A percentile compares a stretch with the other conserved stretches of the same genome.
Conservation (phyloP, 2,797 vertebrate genomes). For the Sebastes melanostomus region DNA sequence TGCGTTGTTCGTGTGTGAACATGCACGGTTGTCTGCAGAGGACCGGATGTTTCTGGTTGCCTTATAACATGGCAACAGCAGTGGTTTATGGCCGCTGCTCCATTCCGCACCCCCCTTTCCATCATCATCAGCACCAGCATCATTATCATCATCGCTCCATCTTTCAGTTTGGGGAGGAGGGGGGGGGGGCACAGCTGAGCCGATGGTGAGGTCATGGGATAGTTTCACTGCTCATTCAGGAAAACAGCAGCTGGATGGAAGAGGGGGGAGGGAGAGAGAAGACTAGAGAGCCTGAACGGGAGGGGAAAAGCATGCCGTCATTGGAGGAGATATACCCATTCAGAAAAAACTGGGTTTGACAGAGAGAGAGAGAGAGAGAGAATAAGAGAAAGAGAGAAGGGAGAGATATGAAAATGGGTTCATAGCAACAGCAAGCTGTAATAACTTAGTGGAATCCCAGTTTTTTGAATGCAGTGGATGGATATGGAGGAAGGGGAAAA, state of each 20-base stretch:
- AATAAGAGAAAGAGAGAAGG: not conserved
- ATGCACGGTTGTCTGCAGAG: constrained; percentile 52
- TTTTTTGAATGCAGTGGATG: not conserved
- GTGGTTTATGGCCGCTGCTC: constrained; percentile 65
- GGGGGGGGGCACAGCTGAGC: constrained; percentile 23
- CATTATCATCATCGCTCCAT: constrained; percentile 2
- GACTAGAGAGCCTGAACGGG: constrained; percentile 1
- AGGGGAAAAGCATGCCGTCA: constrained; percentile 43
- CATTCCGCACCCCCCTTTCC: constrained; percentile 11
- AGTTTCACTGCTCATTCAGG: constrained; percentile 66
- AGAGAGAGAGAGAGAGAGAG: not conserved
- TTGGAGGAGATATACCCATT: constrained; percentile 26
- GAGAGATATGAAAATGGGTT: not conserved
- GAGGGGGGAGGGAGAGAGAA: constrained; percentile 9
- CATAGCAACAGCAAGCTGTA: not conserved
- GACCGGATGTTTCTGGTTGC: constrained; percentile 72
- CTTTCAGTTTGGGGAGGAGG: not conserved
- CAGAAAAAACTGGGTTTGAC: constrained; percentile 33
- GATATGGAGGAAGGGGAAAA: not conserved
- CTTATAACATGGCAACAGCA: constrained; percentile 60
- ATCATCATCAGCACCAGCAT: constrained; percentile 59
- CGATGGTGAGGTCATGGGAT: constrained; percentile 38
- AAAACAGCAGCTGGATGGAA: constrained; percentile 64
- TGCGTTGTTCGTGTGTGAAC: not conserved
- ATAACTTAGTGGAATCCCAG: not conserved